These are phyloP conservation scores for Coracias cyanogaster DNA, from an alignment of 2,797 vertebrate genomes.

Conservation along the genomic window DNA sequence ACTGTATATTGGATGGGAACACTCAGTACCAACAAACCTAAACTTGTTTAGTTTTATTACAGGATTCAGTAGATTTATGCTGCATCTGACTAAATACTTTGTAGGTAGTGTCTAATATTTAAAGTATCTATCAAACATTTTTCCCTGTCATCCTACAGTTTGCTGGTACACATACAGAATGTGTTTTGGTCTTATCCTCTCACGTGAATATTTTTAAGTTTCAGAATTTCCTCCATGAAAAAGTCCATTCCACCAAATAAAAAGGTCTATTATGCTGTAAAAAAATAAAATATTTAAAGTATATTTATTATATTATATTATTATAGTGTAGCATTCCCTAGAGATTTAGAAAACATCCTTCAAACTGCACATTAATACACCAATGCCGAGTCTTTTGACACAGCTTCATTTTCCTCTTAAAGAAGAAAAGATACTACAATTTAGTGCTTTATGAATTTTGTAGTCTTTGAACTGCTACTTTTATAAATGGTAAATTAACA, in stretches of 20 bases:
- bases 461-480: neutral
- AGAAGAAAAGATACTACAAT: neutral
- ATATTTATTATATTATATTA: neutral
- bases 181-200: neutral
- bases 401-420: slow-evolving; percentile 5
- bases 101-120: neutral
- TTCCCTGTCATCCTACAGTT: neutral
- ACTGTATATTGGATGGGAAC: neutral
- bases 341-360: slow-evolving; percentile 6
- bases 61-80: neutral
- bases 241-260: neutral
- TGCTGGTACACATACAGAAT: neutral
- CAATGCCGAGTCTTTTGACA: neutral
- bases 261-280: neutral
- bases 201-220: neutral
- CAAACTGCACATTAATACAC: neutral
- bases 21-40: neutral
- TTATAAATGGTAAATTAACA: slow-evolving; percentile 5
- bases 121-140: slow-evolving; percentile 9
- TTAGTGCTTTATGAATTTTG: neutral
- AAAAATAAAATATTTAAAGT: slow-evolving; percentile 4
- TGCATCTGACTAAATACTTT: slow-evolving; percentile 5
- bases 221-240: neutral
- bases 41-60: neutral
- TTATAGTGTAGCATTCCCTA: neutral